A percentile compares a stretch with the other conserved stretches of the same genome.
Evolutionary conservation across 1,140 invertebrate genomes (phyloP).

Genomic region (Littorina saxatilis): DNA sequence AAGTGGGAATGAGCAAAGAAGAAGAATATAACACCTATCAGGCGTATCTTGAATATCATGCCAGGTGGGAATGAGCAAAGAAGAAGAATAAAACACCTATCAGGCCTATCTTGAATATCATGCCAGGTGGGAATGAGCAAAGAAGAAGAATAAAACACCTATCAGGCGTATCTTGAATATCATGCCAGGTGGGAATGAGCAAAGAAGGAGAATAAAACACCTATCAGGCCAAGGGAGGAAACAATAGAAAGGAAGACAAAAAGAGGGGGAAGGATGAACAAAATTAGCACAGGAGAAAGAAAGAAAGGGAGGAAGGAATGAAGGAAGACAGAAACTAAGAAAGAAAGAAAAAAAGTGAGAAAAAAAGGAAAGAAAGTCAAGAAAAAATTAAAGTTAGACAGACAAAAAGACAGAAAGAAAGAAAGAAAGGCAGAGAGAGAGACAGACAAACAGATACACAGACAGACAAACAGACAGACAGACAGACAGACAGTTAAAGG

Average conservation of each 20-base stretch:
- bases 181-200: neutral
- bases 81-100: neutral
- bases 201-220: neutral
- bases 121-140: neutral
- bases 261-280: neutral
- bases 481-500: neutral
- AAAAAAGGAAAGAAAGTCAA: neutral
- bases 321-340: neutral
- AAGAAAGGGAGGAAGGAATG: neutral
- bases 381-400: neutral
- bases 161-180: no score
- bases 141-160: no score
- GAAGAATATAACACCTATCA: no score
- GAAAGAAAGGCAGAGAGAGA: neutral
- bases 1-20: no score
- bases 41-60: no score
- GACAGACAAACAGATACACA: neutral
- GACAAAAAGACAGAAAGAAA: conserved; percentile 7
- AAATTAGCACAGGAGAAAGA: neutral
- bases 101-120: no score
- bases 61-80: neutral
- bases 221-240: neutral
- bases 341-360: neutral
- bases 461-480: neutral
- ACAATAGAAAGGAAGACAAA: neutral